Evolutionary conservation across 2,797 vertebrate species (phyloP).

Genomic region (Petrocephalus schoutedeni): DNA sequence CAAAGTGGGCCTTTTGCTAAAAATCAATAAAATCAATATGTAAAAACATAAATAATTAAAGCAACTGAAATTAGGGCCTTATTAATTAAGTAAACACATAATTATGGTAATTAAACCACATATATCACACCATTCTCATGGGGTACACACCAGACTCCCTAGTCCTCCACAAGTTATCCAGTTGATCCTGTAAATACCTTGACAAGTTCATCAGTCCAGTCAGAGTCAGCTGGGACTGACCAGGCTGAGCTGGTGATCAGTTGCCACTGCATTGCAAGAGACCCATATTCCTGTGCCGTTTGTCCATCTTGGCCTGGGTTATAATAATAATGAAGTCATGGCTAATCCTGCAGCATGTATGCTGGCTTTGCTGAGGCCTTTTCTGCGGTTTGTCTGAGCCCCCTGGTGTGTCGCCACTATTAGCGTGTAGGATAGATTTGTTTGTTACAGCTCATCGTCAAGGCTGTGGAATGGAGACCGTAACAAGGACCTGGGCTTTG

Average conservation of each 20-base stretch:
- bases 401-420: background rate
- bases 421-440: background rate
- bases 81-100: background rate
- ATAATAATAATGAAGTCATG: background rate
- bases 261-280: background rate
- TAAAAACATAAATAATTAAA: background rate
- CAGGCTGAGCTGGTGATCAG: background rate
- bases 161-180: background rate
- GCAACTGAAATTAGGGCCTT: background rate
- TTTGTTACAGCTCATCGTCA: background rate
- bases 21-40: background rate
- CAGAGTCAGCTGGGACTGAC: background rate
- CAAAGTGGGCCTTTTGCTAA: background rate
- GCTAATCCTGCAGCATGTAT: background rate
- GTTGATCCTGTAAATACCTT: background rate
- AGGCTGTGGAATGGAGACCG: background rate
- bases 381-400: background rate
- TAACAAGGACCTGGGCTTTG: background rate
- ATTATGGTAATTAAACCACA: background rate
- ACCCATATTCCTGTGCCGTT: background rate
- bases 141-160: background rate
- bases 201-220: background rate
- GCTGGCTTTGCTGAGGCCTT: background rate
- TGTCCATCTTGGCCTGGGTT: background rate
- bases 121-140: background rate